These are phyloP conservation scores for Clarias platycephalus DNA, from an alignment of 2,797 vertebrate genomes.

Conservation along the genomic window DNA sequence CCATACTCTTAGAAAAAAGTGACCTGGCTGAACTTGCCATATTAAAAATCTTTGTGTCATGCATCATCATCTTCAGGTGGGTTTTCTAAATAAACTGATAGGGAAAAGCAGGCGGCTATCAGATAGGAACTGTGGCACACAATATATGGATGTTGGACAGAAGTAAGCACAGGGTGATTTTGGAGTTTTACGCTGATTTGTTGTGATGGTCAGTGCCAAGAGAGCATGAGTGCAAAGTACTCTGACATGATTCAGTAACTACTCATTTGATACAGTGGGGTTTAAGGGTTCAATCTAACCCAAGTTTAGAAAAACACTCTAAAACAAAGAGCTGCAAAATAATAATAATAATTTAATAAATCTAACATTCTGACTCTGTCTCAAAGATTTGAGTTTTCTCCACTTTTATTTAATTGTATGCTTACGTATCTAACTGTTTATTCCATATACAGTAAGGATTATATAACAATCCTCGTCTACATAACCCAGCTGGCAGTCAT, in stretches of 20 bases:
- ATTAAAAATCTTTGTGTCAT: not conserved
- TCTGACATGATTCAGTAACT: not conserved
- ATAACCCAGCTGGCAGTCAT: not conserved
- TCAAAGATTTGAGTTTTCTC: not conserved
- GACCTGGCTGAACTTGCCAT: not conserved
- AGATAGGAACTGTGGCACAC: not conserved
- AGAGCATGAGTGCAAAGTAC: not conserved
- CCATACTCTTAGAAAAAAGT: not conserved
- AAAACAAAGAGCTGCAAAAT: not conserved
- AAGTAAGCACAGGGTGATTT: not conserved
- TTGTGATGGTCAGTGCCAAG: not conserved
- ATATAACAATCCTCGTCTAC: not conserved
- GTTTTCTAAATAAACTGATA: not conserved
- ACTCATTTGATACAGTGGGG: not conserved
- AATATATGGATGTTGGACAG: not conserved
- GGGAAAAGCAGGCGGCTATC: not conserved
- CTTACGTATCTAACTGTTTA: not conserved
- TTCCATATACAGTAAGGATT: not conserved
- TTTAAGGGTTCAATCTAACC: not conserved
- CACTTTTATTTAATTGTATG: not conserved
- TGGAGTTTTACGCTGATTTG: not conserved
- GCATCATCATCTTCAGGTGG: not conserved
- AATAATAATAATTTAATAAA: not conserved
- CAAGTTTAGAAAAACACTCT: not conserved
- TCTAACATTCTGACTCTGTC: not conserved